Base-by-base conservation (phyloP, 1,140 invertebrate species). In the Aradophagus sp. region DNA sequence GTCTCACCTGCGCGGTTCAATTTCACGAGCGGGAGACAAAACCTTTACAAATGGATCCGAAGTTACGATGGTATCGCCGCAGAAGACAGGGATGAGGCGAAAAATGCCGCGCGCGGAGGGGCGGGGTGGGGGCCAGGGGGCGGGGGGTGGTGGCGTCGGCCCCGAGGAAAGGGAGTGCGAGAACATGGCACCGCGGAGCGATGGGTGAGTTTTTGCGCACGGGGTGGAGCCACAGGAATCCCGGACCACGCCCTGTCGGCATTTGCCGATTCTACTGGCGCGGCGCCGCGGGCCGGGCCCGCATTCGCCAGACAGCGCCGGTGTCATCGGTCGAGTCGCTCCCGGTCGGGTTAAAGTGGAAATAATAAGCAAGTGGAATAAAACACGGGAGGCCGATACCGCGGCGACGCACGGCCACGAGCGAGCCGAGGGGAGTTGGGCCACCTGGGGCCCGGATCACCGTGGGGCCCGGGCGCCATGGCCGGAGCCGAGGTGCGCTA, bases 131-230 rank as follows among this genome's bases (percentile, higher is more conserved):
- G 36, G 44, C 52, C 45, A 31, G n/a, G 45, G 47, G 19, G 31
- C 2, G 27, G 34, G 31, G 50, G 31, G 61, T 41, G 50, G 61
- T 48, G 39, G 44, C 45, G 45, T 31, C 35, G 58, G 52, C 44
- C 36, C 52, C 45, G 31, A 13, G 45, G 47, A 59, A 53, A 39
- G 50, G 55, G 55, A 31, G 52, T 23, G 50, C 13, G 27, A 6
- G 20, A 41, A 47, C 27, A 66, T 47, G 42, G 42, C 41, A 35
- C 44, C 38, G 47, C 45, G 48, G 65, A 59, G 55, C 14, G 63
- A 53, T 68, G 56, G 66, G 66, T 61, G 66, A 61, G 66, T 69
- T 69, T 69, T 69, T 69, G 66, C 66, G 56, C 56, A 61, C 48
- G 66, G 66, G 66, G 66, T 69, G 66, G 66, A 69, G 66, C 66